Conservation (phyloP, 2,888 invertebrate species). For the Drosophila leonis region DNA sequence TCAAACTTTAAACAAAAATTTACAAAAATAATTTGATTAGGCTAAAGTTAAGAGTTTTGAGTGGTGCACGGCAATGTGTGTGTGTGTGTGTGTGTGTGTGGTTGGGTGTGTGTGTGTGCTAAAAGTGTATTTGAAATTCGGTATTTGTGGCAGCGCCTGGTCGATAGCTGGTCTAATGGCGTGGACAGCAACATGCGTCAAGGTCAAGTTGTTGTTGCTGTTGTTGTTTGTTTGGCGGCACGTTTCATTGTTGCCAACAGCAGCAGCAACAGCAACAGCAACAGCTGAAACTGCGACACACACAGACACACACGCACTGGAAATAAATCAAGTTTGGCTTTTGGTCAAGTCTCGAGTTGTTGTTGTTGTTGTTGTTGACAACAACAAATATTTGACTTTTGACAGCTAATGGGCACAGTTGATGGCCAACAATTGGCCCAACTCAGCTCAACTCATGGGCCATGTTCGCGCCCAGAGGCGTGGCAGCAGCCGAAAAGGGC, state of each 20-base stretch:
- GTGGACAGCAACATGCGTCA: conserved; percentile 53
- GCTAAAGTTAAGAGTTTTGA: conserved; percentile 1
- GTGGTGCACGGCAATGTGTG: not conserved
- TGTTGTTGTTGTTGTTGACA: conserved; percentile 45
- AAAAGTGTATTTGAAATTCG: conserved; percentile 26
- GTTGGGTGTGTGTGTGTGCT: conserved; percentile 3
- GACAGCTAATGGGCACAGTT: conserved; percentile 75
- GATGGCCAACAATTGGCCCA: conserved; percentile 50
- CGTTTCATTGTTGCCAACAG: conserved; percentile 64
- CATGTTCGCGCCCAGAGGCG: conserved; percentile 18
- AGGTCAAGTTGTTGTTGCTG: conserved; percentile 50
- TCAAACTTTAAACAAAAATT: not conserved
- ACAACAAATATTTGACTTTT: conserved; percentile 73
- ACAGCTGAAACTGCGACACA: conserved; percentile 18
- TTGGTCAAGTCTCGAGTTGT: conserved; percentile 47
- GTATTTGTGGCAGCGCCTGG: conserved; percentile 3
- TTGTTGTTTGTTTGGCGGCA: conserved; percentile 62
- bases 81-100: not conserved
- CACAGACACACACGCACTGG: conserved; percentile 53
- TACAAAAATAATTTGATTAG: conserved; percentile 2
- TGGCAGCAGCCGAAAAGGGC: conserved; percentile 18
- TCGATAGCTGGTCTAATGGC: conserved; percentile 37
- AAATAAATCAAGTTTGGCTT: conserved; percentile 75
- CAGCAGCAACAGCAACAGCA: conserved; percentile 24
- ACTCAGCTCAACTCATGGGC: conserved; percentile 5